phyloP scores from a whole-genome alignment of 2,888 invertebrate species.

The Creontiades dilutus region DNA sequence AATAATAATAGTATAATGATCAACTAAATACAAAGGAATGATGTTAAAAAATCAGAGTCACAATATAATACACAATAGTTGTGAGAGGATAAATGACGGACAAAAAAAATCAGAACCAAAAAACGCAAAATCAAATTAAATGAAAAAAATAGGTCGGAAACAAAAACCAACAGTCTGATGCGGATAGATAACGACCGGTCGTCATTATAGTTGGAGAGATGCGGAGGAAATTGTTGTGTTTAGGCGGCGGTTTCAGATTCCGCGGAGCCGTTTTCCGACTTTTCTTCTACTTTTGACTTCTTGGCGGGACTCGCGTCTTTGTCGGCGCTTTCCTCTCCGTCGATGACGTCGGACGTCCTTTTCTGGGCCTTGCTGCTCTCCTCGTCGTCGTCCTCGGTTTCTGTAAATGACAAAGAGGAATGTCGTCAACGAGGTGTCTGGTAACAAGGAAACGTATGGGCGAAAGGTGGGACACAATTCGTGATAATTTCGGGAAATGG shows the following conservation, averaged over 20 bases:
- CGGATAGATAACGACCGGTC: slow-evolving; percentile 46
- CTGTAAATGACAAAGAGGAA: not conserved
- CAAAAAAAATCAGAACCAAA: not conserved
- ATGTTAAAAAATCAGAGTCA: slow-evolving; percentile 54
- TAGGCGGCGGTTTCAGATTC: slow-evolving; percentile 72
- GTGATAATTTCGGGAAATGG: too few species aligned
- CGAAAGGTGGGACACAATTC: too few species aligned
- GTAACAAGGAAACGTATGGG: not conserved
- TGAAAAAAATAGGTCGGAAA: slow-evolving; percentile 13
- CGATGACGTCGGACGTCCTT: slow-evolving; percentile 65
- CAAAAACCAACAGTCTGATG: slow-evolving; percentile 31
- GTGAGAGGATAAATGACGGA: not conserved
- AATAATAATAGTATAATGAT: slow-evolving; percentile 29
- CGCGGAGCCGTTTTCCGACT: slow-evolving; percentile 75
- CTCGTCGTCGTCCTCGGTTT: slow-evolving; percentile 46
- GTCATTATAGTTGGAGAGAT: not conserved
- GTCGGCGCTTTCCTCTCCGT: slow-evolving; percentile 64
- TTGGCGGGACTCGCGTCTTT: slow-evolving; percentile 83
- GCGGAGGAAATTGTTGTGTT: slow-evolving; percentile 42
- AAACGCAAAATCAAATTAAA: not conserved
- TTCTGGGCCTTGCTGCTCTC: slow-evolving; percentile 48
- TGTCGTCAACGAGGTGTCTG: not conserved
- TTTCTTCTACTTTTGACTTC: slow-evolving; percentile 85
- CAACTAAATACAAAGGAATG: slow-evolving; percentile 65
- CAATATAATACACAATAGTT: slow-evolving; percentile 46